Percentiles rank a stretch among this genome's conserved stretches.
phyloP scores from a whole-genome alignment of 1,140 invertebrate genomes.

The Brachionus paranguensis region DNA sequence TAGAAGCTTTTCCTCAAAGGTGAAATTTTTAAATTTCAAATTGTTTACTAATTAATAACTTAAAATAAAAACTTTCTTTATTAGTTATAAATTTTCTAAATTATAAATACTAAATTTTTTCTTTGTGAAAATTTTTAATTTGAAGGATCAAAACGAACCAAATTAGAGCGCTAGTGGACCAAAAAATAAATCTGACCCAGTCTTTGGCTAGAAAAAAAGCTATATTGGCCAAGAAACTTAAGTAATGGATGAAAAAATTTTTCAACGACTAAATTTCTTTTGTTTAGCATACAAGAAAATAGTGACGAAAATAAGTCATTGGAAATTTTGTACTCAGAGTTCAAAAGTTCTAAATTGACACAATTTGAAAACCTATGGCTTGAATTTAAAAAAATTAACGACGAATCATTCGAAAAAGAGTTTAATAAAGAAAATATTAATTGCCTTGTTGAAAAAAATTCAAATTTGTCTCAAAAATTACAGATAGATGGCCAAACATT shows the following conservation, averaged over 20 bases:
- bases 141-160: not conserved
- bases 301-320: not conserved
- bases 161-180: not conserved
- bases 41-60: too few relatives aligned
- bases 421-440: slow-evolving; percentile 28
- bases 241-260: not conserved
- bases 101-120: too few relatives aligned
- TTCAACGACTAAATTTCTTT: not conserved
- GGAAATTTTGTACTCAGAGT: not conserved
- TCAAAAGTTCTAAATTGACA: not conserved
- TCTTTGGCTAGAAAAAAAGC: not conserved
- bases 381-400: not conserved
- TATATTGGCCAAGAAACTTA: not conserved
- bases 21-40: too few relatives aligned
- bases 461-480: not conserved
- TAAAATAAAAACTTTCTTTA: too few relatives aligned
- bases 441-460: not conserved
- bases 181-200: slow-evolving; percentile 13
- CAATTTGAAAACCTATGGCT: slow-evolving; percentile 14
- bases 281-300: not conserved
- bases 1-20: too few relatives aligned
- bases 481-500: not conserved
- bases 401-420: not conserved
- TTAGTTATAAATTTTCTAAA: too few relatives aligned
- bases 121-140: not conserved